Percentiles rank a stretch among this genome's conserved stretches.
Evolutionary conservation across 2,113 vertebrate species (phyloP).

Genomic region (Eurystomus gularis): DNA sequence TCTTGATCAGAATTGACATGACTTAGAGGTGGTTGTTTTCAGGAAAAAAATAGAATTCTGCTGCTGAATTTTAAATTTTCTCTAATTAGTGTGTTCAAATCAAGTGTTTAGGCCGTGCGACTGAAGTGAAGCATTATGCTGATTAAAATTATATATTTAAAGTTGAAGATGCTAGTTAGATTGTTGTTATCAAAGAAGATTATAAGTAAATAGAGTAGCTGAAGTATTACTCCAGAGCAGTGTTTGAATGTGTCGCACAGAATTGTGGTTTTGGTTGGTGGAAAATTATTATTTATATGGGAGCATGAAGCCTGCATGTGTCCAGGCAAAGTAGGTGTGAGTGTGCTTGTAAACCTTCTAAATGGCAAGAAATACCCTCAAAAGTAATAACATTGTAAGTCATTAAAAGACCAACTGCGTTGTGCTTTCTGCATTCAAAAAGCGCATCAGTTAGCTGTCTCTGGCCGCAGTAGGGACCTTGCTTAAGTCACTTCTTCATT

Average conservation of each 20-base stretch:
- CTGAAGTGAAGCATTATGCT: neutral
- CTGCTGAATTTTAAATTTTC: neutral
- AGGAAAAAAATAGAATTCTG: neutral
- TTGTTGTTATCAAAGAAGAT: neutral
- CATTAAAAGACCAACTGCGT: accelerated
- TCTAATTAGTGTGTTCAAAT: neutral
- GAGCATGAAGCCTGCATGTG: accelerated
- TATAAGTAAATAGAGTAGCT: neutral
- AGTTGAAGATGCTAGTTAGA: neutral
- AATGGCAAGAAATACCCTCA: neutral
- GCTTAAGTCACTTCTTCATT: slow-evolving; percentile 28
- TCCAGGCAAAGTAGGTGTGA: neutral
- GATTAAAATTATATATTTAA: neutral
- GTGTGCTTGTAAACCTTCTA: neutral
- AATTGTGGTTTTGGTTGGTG: accelerated
- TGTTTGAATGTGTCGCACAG: neutral
- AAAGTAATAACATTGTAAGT: neutral
- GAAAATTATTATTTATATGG: neutral
- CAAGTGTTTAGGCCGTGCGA: neutral
- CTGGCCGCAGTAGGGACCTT: slow-evolving; percentile 2
- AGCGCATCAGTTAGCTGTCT: neutral
- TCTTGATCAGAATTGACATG: neutral
- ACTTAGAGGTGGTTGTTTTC: neutral
- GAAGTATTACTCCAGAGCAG: neutral
- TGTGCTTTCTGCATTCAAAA: neutral